Percentiles rank a stretch among this genome's conserved stretches.
phyloP scores from a whole-genome alignment of 1,140 invertebrate genomes.

The Cydia fagiglandana region DNA sequence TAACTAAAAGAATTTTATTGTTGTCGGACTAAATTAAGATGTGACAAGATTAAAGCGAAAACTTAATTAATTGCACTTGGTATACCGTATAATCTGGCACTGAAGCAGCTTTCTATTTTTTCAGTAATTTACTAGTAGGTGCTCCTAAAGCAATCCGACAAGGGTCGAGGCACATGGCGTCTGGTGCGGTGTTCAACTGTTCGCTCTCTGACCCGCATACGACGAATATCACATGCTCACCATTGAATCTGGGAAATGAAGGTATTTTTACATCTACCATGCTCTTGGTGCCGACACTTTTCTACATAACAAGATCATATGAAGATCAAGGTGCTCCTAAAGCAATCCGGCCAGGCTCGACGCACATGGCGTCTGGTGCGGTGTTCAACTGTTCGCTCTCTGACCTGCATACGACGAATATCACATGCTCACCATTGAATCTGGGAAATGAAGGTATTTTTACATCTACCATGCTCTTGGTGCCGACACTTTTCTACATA shows the following conservation, averaged over 20 bases:
- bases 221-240: slow-evolving; percentile 42
- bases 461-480: slow-evolving; percentile 20
- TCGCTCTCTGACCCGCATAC: slow-evolving; percentile 38
- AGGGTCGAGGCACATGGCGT: slow-evolving; percentile 20
- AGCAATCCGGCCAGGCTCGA: slow-evolving; percentile 39
- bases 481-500: neutral
- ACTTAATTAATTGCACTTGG: slow-evolving; percentile 18
- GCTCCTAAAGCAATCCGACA: slow-evolving; percentile 52
- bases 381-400: slow-evolving; percentile 48
- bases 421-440: slow-evolving; percentile 42
- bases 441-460: slow-evolving; percentile 39
- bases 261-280: slow-evolving; percentile 37
- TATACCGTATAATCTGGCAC: slow-evolving; percentile 20
- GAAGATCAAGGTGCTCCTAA: slow-evolving; percentile 62
- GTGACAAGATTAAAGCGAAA: no score
- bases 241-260: slow-evolving; percentile 38
- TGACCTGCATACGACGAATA: slow-evolving; percentile 38
- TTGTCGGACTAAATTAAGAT: no score
- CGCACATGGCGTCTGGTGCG: slow-evolving; percentile 39
- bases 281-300: neutral
- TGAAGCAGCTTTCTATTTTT: slow-evolving; percentile 30
- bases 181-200: slow-evolving; percentile 51
- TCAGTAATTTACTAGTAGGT: slow-evolving; percentile 51
- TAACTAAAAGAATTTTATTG: no score
- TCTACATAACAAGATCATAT: no score